Percentiles rank a stretch among this genome's conserved stretches.
Evolutionary conservation across 2,888 invertebrate species (phyloP).

Genomic region (Xestia sexstrigata): DNA sequence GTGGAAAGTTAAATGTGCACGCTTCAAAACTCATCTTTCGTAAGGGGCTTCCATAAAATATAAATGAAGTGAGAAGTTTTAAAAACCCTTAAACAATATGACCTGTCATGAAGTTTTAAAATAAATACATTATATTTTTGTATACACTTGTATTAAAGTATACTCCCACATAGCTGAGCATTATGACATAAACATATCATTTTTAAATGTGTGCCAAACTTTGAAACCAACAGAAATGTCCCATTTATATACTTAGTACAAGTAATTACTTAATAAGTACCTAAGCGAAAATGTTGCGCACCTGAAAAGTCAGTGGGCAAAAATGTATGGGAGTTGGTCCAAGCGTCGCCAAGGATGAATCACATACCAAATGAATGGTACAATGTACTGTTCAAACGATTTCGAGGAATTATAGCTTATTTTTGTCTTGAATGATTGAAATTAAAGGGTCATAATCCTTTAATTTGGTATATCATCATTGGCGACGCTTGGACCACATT

Average conservation of each 20-base stretch:
- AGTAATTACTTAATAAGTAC: slow-evolving; percentile 58
- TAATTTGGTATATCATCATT: too few species aligned
- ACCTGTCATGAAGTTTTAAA: slow-evolving; percentile 37
- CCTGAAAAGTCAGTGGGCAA: too few species aligned
- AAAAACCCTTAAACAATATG: slow-evolving; percentile 22
- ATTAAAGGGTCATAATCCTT: too few species aligned
- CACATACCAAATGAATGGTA: too few species aligned
- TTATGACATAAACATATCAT: slow-evolving; percentile 79
- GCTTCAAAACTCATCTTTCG: slow-evolving; percentile 50
- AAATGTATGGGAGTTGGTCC: too few species aligned
- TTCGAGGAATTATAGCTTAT: too few species aligned
- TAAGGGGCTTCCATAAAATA: slow-evolving; percentile 72
- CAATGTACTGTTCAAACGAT: too few species aligned
- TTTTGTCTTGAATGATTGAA: too few species aligned
- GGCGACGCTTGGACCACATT: too few species aligned
- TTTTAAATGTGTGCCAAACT: slow-evolving; percentile 83
- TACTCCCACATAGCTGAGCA: slow-evolving; percentile 62
- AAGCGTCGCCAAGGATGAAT: too few species aligned
- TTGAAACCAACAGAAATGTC: slow-evolving; percentile 75
- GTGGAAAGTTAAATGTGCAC: slow-evolving; percentile 59
- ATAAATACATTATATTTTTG: slow-evolving; percentile 71
- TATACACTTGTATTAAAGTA: slow-evolving; percentile 69
- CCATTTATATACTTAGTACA: slow-evolving; percentile 76
- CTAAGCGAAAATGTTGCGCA: slow-evolving; percentile 55
- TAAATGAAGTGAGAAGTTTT: slow-evolving; percentile 55